Evolutionary conservation across 1,140 invertebrate species (phyloP), one percentile per base, ranked within the genome.

Genomic region (Ganaspis sp.): DNA sequence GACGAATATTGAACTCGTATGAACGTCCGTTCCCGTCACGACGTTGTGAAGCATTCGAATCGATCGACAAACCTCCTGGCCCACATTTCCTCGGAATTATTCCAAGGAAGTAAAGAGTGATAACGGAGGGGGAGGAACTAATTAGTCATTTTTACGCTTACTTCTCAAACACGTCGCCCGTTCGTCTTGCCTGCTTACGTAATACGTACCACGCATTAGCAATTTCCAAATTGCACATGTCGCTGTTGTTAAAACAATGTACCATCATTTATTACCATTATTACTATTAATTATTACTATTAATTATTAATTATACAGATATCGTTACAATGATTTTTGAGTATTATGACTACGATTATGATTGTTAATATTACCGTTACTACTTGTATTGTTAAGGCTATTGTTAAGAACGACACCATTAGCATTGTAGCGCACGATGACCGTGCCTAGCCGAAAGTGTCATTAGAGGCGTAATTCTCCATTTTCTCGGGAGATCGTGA

Each of bases 281-380:
- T 77, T 76, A 74, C 69, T 76, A 80, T 77, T 77, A 73, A 80
- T 80, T 64, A 72, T 75, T 78, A 80, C 37, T 42, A 72, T 70
- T 38, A 49, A 70, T 70, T 82, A 78, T 77, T 81, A 80, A 80
- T 79, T 77, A 83, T 84, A 83, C 85, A 83, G 81, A 82, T 84
- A 84, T 79, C 81, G 82, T 88, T 87, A 86, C 80, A 83, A 83
- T 87, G 80, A 88, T 89, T 87, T 86, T 87, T 87, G 70, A 89
- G 83, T 87, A 87, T 89, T 87, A 88, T 49, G 74, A 80, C 76
- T 81, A 82, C 73, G 79, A 86, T 78, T 88, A 86, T 82, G 85
- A 87, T 82, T 84, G 86, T 89, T 86, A 85, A 82, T 82, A 87
- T 75, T 88, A 87, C 73, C 88, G 84, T 84, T 81, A 79, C 80